Evolutionary conservation across 2,888 invertebrate species (phyloP).

Genomic region (Cephus spinipes): DNA sequence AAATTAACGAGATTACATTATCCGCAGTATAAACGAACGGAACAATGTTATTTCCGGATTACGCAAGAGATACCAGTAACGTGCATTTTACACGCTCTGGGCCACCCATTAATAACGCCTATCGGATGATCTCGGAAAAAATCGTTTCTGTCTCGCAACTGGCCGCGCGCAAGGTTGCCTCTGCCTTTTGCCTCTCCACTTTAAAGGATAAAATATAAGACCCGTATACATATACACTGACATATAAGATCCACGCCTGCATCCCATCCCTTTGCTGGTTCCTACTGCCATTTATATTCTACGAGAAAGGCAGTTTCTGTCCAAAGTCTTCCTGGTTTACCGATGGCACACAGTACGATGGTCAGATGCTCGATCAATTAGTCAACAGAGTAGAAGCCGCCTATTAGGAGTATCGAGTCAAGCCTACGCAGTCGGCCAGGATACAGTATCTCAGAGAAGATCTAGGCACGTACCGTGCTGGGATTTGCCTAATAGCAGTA

Average conservation of each 20-base stretch:
- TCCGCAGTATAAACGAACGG: slow-evolving; percentile 3
- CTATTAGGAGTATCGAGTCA: neutral
- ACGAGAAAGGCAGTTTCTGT: too few species aligned
- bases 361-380: neutral
- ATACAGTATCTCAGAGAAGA: neutral
- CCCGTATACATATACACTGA: neutral
- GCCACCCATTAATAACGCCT: neutral
- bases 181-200: neutral
- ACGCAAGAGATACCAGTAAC: slow-evolving; percentile 3
- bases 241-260: too few species aligned
- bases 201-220: neutral
- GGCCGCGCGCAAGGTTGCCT: too few species aligned
- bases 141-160: neutral
- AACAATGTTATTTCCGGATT: slow-evolving; percentile 20
- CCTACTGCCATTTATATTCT: neutral
- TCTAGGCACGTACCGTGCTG: neutral
- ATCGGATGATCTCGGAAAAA: neutral
- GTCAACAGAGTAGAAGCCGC: neutral
- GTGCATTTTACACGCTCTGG: neutral
- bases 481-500: neutral
- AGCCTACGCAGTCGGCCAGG: neutral
- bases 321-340: neutral
- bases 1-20: slow-evolving; percentile 21
- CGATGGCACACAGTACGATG: neutral
- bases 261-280: neutral